Evolutionary conservation across 2,888 invertebrate genomes (phyloP).

Genomic region (Limnephilus marmoratus): DNA sequence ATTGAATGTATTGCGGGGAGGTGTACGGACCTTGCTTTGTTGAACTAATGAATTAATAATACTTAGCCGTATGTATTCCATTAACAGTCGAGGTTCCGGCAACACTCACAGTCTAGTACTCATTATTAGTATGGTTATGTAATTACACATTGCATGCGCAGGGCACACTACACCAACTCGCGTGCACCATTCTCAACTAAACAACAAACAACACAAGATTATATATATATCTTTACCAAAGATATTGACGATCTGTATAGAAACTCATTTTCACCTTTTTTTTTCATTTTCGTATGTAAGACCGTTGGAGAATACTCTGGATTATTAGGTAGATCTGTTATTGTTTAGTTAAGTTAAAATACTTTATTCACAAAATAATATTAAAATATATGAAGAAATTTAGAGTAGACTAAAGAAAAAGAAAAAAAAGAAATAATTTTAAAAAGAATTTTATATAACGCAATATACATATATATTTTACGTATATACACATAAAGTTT

Average conservation of each 20-base stretch:
- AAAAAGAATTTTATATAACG: slow-evolving; percentile 56
- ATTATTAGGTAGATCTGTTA: slow-evolving; percentile 60
- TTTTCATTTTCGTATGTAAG: background rate
- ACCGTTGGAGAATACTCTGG: slow-evolving; percentile 61
- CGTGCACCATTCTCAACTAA: background rate
- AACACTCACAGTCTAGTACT: background rate
- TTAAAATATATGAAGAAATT: slow-evolving; percentile 53
- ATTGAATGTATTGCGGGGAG: slow-evolving; percentile 24
- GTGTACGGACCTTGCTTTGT: slow-evolving; percentile 37
- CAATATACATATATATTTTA: slow-evolving; percentile 57
- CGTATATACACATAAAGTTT: slow-evolving; percentile 54
- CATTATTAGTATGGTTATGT: background rate
- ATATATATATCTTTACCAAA: slow-evolving; percentile 40
- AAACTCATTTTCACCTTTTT: slow-evolving; percentile 32
- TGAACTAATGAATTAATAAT: slow-evolving; percentile 47
- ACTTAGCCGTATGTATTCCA: slow-evolving; percentile 25
- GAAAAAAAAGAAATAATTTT: slow-evolving; percentile 52
- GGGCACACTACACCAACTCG: background rate
- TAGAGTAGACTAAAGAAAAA: slow-evolving; percentile 51
- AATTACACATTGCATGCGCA: background rate
- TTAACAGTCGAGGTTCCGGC: slow-evolving; percentile 11
- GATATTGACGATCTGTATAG: slow-evolving; percentile 48
- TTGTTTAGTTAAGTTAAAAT: slow-evolving; percentile 45
- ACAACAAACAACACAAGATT: background rate
- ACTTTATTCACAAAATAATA: slow-evolving; percentile 49